A percentile compares a stretch with the other conserved stretches of the same genome.
phyloP scores from a whole-genome alignment of 2,888 invertebrate genomes.

The Pachycephus smyrnensis region DNA sequence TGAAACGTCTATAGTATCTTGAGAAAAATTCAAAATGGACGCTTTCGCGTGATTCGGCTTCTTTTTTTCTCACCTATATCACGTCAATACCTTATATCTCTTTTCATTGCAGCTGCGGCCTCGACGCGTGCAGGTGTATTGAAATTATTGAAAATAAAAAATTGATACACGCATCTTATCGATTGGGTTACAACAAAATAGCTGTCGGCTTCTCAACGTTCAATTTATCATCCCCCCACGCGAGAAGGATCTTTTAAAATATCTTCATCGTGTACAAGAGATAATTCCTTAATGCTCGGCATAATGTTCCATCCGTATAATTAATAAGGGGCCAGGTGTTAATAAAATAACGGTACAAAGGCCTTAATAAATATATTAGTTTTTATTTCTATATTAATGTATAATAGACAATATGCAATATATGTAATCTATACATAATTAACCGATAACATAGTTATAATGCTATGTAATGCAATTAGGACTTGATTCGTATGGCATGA shows the following conservation, averaged over 20 bases:
- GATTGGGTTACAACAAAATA: background rate
- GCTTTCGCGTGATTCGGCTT: background rate
- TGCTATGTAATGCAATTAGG: constrained; percentile 28
- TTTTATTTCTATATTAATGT: constrained; percentile 57
- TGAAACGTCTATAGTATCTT: background rate
- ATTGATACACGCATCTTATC: background rate
- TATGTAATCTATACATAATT: constrained; percentile 43
- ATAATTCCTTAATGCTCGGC: background rate
- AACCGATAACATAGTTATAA: constrained; percentile 43
- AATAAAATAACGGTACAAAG: background rate
- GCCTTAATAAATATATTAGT: constrained; percentile 62
- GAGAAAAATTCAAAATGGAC: background rate
- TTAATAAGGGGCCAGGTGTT: background rate
- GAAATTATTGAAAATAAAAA: background rate
- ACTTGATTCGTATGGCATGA: constrained; percentile 24
- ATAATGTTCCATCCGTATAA: background rate
- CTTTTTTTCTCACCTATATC: background rate
- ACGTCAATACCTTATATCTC: background rate
- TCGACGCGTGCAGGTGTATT: background rate
- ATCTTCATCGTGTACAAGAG: background rate
- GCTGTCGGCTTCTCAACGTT: background rate
- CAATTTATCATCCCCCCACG: background rate
- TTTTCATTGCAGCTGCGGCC: background rate
- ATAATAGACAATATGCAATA: constrained; percentile 54
- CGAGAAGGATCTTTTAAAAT: background rate